Conservation (phyloP, 2,888 invertebrate species). For the Coleophora flavipennella region DNA sequence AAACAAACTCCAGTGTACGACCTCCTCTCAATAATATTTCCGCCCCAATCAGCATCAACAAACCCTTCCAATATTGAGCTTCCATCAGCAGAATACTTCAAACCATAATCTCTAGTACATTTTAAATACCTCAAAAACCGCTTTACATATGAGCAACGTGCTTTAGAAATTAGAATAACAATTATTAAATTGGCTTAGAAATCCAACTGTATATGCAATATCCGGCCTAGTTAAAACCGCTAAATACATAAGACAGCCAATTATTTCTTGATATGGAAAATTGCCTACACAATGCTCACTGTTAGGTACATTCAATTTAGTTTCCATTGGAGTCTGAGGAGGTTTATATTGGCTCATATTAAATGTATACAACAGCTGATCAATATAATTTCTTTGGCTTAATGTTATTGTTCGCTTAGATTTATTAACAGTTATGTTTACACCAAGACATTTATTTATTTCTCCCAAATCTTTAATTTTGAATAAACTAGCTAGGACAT, state of each 20-base stretch:
- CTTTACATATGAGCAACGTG: too few relatives aligned
- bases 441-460: slow-evolving; percentile 12
- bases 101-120: too few relatives aligned
- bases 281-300: slow-evolving; percentile 1
- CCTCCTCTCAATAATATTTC: slow-evolving; percentile 5
- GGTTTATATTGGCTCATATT: slow-evolving; percentile 7
- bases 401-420: too few relatives aligned
- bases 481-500: slow-evolving; percentile 2
- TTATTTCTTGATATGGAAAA: slow-evolving; percentile 8
- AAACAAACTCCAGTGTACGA: slow-evolving; percentile 10
- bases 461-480: slow-evolving; percentile 13
- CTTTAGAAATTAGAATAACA: slow-evolving; percentile 6
- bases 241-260: slow-evolving; percentile 11
- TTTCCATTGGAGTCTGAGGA: slow-evolving; percentile 10
- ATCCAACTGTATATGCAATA: slow-evolving; percentile 2
- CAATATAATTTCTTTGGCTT: slow-evolving; percentile 5
- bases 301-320: slow-evolving; percentile 10
- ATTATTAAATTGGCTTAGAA: slow-evolving; percentile 9
- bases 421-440: slow-evolving; percentile 1
- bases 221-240: slow-evolving; percentile 5
- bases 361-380: slow-evolving; percentile 2
- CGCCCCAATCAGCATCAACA: slow-evolving; percentile 9
- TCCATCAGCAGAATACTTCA: too few relatives aligned
- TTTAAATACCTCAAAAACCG: too few relatives aligned
- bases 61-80: too few relatives aligned